A percentile compares a stretch with the other conserved stretches of the same genome.
These are phyloP conservation scores for Araneus ventricosus DNA, from an alignment of 1,140 invertebrate genomes.

Conservation along the genomic window DNA sequence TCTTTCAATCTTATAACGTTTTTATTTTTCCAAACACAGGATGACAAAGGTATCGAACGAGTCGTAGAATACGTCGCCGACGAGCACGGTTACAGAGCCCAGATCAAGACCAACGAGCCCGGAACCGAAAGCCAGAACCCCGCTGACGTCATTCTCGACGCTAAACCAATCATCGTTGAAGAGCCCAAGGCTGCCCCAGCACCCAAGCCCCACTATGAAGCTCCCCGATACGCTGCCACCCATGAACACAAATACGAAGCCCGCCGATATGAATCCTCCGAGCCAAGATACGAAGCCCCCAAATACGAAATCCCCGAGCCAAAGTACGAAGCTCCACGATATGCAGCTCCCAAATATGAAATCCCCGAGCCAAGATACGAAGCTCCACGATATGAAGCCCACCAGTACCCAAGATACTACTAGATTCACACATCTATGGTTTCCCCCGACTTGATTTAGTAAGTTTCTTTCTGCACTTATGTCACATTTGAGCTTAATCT, in stretches of 20 bases:
- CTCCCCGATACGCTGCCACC: neutral
- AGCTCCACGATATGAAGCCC: neutral
- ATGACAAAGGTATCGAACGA: slow-evolving; percentile 75
- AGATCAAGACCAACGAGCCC: slow-evolving; percentile 76
- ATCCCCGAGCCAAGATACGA: neutral
- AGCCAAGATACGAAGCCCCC: neutral
- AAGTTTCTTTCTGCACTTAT: neutral
- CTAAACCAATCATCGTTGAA: slow-evolving; percentile 58
- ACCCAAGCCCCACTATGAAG: slow-evolving; percentile 33
- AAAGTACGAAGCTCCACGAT: slow-evolving; percentile 1
- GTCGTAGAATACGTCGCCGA: slow-evolving; percentile 76
- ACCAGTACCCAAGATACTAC: slow-evolving; percentile 43
- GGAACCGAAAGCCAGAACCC: slow-evolving; percentile 75
- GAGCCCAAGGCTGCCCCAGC: slow-evolving; percentile 51
- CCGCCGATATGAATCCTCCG: neutral
- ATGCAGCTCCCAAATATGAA: neutral
- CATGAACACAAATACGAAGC: neutral
- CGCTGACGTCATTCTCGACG: slow-evolving; percentile 57
- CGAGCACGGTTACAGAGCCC: slow-evolving; percentile 75
- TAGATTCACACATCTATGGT: neutral
- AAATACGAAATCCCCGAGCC: neutral
- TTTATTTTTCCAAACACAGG: neutral
- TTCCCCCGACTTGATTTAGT: neutral
- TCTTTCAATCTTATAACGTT: neutral
- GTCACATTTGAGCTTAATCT: neutral